A percentile compares a stretch with the other conserved stretches of the same genome.
phyloP scores from a whole-genome alignment of 2,888 invertebrate species.

The Rhimphoctona megacephalus region DNA sequence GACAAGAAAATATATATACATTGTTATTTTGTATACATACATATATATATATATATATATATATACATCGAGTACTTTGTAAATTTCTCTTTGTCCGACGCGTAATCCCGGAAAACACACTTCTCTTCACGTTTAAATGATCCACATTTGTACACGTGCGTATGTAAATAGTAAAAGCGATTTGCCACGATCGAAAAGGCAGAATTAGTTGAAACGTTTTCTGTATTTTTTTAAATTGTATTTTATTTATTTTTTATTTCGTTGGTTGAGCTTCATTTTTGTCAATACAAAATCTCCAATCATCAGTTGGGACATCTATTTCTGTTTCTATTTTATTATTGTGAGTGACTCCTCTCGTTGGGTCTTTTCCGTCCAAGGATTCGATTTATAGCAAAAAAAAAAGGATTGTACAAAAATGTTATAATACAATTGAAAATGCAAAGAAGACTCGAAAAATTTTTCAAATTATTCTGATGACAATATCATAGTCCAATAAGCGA shows the following conservation, averaged over 20 bases:
- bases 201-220: neutral
- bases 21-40: neutral
- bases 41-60: neutral
- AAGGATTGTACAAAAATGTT: too few relatives aligned
- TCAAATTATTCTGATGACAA: too few relatives aligned
- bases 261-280: neutral
- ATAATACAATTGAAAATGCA: too few relatives aligned
- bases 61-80: slow-evolving; percentile 28
- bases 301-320: too few relatives aligned
- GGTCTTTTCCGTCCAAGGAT: too few relatives aligned
- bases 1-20: neutral
- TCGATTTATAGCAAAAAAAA: too few relatives aligned
- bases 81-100: slow-evolving; percentile 60
- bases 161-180: neutral
- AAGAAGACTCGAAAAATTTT: too few relatives aligned
- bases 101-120: slow-evolving; percentile 45
- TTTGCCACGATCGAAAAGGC: slow-evolving; percentile 15
- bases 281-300: too few relatives aligned
- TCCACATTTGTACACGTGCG: neutral
- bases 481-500: too few relatives aligned
- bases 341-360: too few relatives aligned
- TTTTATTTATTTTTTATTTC: neutral
- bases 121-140: neutral
- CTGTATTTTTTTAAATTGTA: too few relatives aligned
- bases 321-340: too few relatives aligned